Conservation (phyloP, 1,140 invertebrate species). For the Phthorimaea operculella region DNA sequence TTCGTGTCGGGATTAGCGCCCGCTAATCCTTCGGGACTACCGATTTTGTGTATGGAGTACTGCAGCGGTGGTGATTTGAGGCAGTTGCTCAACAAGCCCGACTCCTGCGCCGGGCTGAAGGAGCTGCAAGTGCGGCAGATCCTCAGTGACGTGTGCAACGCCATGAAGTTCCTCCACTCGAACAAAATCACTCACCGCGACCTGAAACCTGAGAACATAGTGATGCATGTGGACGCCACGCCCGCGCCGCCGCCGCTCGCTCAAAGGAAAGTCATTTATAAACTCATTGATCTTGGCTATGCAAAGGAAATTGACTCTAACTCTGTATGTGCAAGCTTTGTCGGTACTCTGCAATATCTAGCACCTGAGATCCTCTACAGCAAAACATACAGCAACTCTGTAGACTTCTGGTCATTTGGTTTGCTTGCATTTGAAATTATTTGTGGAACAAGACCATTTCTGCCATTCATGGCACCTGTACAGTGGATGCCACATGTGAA, state of each 20-base stretch:
- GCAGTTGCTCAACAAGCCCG: slow-evolving; percentile 73
- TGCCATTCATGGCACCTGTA: slow-evolving; percentile 70
- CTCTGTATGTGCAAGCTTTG: slow-evolving; percentile 83
- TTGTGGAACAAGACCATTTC: slow-evolving; percentile 84
- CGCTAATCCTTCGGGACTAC: slow-evolving; percentile 68
- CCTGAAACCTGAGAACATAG: slow-evolving; percentile 93
- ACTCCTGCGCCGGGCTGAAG: slow-evolving; percentile 79
- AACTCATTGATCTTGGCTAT: slow-evolving; percentile 93
- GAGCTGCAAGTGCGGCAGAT: slow-evolving; percentile 77
- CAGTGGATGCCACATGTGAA: slow-evolving; percentile 73
- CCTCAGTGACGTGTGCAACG: slow-evolving; percentile 76
- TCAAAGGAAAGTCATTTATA: slow-evolving; percentile 71
- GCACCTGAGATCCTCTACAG: slow-evolving; percentile 83
- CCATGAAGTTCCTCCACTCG: slow-evolving; percentile 82
- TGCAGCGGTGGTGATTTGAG: slow-evolving; percentile 86
- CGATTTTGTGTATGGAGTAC: slow-evolving; percentile 91
- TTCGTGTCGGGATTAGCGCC: slow-evolving; percentile 63
- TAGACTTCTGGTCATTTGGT: slow-evolving; percentile 91
- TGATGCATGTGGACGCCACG: slow-evolving; percentile 70
- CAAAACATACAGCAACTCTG: slow-evolving; percentile 81
- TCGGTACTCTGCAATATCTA: slow-evolving; percentile 89
- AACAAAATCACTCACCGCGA: slow-evolving; percentile 87
- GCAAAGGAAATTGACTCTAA: slow-evolving; percentile 85
- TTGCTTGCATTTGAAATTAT: slow-evolving; percentile 88
- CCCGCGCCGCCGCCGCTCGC: too few relatives aligned